Percentiles rank a stretch among this genome's conserved stretches.
These are phyloP conservation scores for Girardia tigrina DNA, from an alignment of 2,888 invertebrate species.

Conservation along the genomic window DNA sequence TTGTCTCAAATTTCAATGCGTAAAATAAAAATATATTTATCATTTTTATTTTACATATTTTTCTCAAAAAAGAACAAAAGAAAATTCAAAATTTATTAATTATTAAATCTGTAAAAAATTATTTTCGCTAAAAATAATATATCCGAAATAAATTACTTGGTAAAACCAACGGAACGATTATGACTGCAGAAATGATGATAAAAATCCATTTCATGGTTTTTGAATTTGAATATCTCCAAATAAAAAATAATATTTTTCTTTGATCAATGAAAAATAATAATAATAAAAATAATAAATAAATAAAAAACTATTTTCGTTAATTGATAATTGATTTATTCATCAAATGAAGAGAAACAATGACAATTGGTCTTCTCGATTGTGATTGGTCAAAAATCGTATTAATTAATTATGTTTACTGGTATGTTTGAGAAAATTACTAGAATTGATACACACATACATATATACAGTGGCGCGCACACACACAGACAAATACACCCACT, in stretches of 20 bases:
- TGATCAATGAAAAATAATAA: too few species aligned
- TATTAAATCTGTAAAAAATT: too few species aligned
- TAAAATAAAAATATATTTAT: too few species aligned
- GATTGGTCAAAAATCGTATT: conserved; percentile 1
- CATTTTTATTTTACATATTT: too few species aligned
- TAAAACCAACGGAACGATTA: background rate
- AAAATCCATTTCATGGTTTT: conserved; percentile 1
- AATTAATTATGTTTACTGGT: conserved; percentile 12
- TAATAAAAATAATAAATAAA: background rate
- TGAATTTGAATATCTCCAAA: too few species aligned
- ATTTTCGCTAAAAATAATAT: too few species aligned
- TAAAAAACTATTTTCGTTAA: background rate
- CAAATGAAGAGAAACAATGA: background rate
- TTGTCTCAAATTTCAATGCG: too few species aligned
- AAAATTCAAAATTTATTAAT: too few species aligned
- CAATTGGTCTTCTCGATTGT: conserved; percentile 1
- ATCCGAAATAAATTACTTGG: background rate
- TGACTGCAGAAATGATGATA: background rate
- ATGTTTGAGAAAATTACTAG: conserved; percentile 5
- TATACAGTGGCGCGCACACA: too few species aligned
- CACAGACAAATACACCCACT: too few species aligned
- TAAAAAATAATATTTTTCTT: too few species aligned
- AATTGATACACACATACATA: background rate
- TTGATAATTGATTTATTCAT: background rate
- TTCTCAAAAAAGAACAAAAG: too few species aligned